phyloP scores from a whole-genome alignment of 2,113 vertebrate genomes.

The Todiramphus saurophagus region DNA sequence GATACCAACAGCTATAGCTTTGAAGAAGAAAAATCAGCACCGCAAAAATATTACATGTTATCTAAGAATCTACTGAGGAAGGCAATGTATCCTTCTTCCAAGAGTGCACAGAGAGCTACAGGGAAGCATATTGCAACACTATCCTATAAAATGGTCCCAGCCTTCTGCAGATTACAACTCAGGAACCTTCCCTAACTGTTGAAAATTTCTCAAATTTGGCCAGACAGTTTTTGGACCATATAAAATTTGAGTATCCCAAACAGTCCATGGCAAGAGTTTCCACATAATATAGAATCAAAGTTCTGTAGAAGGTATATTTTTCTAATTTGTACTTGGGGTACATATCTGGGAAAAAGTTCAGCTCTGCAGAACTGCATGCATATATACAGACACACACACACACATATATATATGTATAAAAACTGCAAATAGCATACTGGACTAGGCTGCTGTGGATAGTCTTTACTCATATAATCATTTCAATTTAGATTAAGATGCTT shows the following conservation, averaged over 20 bases:
- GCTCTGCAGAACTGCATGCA: background rate
- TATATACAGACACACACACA: background rate
- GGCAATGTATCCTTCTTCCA: background rate
- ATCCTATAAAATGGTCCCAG: background rate
- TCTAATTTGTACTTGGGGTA: background rate
- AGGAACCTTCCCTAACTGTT: background rate
- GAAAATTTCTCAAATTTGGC: background rate
- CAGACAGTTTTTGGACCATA: background rate
- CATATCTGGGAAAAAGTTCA: background rate
- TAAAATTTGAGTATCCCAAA: background rate
- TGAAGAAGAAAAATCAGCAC: background rate
- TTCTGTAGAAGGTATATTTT: background rate
- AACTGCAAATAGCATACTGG: background rate
- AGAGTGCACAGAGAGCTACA: background rate
- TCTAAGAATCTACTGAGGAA: background rate
- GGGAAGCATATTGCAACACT: background rate
- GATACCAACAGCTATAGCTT: background rate
- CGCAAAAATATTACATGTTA: background rate
- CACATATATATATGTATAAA: background rate
- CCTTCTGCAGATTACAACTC: background rate
- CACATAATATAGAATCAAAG: background rate
- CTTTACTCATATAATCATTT: background rate
- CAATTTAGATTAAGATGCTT: background rate
- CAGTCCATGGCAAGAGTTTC: background rate
- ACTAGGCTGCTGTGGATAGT: background rate